Conservation (phyloP, 2,113 vertebrate genomes). For the Thunnus maccoyii region DNA sequence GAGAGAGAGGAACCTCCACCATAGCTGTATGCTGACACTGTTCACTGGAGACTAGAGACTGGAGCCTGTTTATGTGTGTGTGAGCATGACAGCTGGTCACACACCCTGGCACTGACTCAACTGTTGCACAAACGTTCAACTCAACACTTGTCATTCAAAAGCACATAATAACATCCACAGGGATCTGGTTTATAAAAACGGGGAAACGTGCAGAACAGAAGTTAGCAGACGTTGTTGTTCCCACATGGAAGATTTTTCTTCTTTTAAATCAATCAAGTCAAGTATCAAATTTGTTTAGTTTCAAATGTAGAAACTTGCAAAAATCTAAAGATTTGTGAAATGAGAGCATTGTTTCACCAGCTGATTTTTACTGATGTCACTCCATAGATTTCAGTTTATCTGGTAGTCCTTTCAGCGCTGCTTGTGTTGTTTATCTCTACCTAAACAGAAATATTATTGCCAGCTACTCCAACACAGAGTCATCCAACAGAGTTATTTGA, state of each 20-base stretch:
- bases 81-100: slow-evolving; percentile 70
- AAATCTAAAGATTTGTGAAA: not conserved
- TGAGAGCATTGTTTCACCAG: not conserved
- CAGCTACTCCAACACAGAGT: slow-evolving; percentile 57
- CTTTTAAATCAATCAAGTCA: slow-evolving; percentile 4
- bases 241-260: not conserved
- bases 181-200: slow-evolving; percentile 45
- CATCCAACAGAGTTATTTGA: slow-evolving; percentile 71
- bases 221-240: slow-evolving; percentile 7
- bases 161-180: slow-evolving; percentile 62
- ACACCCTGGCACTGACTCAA: slow-evolving; percentile 65
- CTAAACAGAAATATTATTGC: slow-evolving; percentile 69
- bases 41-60: slow-evolving; percentile 40
- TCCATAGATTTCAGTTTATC: slow-evolving; percentile 1
- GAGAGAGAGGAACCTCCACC: slow-evolving; percentile 56
- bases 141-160: slow-evolving; percentile 73
- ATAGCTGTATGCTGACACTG: slow-evolving; percentile 51
- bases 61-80: slow-evolving; percentile 35
- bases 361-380: not conserved
- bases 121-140: slow-evolving; percentile 67
- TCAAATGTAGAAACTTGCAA: not conserved
- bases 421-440: slow-evolving; percentile 57
- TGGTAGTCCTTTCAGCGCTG: not conserved
- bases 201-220: slow-evolving; percentile 32
- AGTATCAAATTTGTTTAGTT: not conserved